Percentiles rank a stretch among this genome's conserved stretches.
These are phyloP conservation scores for Heloderma charlesbogerti DNA, from an alignment of 2,113 vertebrate species.

Conservation along the genomic window DNA sequence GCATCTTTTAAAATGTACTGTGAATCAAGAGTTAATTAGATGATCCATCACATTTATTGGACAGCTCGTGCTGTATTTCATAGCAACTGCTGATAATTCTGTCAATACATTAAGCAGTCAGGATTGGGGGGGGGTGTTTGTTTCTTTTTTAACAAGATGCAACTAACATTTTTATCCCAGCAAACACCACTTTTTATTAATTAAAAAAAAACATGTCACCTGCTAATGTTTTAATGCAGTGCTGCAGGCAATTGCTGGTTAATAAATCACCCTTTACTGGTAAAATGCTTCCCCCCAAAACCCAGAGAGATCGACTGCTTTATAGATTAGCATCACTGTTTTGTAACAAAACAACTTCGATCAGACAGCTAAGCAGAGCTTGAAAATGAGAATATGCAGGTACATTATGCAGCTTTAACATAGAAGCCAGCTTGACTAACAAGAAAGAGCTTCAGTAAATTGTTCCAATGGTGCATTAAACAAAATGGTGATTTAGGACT, in stretches of 20 bases:
- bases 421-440: constrained; percentile 30
- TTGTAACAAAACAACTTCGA: constrained; percentile 54
- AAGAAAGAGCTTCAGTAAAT: constrained; percentile 6
- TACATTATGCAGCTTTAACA: constrained; percentile 45
- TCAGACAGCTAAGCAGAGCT: constrained; percentile 14
- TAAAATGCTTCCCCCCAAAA: background rate
- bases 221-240: constrained; percentile 24
- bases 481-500: constrained; percentile 58
- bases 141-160: constrained; percentile 38
- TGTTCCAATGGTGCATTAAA: constrained; percentile 4
- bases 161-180: constrained; percentile 56
- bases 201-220: constrained; percentile 18
- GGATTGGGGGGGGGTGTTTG: background rate
- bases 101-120: constrained; percentile 48
- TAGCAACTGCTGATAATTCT: constrained; percentile 71
- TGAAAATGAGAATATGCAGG: constrained; percentile 46
- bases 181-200: constrained; percentile 56
- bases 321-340: constrained; percentile 19
- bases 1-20: constrained; percentile 70
- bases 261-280: constrained; percentile 11
- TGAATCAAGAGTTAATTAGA: constrained; percentile 83
- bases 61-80: constrained; percentile 75
- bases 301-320: constrained; percentile 5
- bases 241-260: background rate
- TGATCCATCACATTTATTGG: constrained; percentile 80